Evolutionary conservation across 2,888 invertebrate genomes (phyloP).

Genomic region (Pristionchus exspectatus): DNA sequence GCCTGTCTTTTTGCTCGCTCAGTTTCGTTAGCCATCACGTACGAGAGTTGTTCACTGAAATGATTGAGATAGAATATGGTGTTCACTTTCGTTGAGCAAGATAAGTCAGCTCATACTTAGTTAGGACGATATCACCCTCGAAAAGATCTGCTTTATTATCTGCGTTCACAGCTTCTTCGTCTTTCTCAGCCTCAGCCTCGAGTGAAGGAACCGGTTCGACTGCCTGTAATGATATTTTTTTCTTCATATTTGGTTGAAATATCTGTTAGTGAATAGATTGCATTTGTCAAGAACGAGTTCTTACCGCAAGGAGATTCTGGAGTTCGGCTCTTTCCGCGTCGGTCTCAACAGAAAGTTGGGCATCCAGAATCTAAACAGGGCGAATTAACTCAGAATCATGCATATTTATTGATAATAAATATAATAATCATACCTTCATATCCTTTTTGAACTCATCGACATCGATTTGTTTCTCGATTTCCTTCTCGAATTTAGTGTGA

Average conservation of each 20-base stretch:
- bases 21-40: slow-evolving; percentile 45
- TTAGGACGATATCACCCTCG: slow-evolving; percentile 48
- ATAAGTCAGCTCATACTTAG: background rate
- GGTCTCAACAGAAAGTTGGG: background rate
- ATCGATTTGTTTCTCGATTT: slow-evolving; percentile 17
- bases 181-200: slow-evolving; percentile 24
- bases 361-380: background rate
- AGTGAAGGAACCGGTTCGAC: background rate
- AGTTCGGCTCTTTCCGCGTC: slow-evolving; percentile 7
- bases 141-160: slow-evolving; percentile 29
- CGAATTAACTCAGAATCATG: background rate
- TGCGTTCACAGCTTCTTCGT: background rate
- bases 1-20: slow-evolving; percentile 49
- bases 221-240: background rate
- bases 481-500: slow-evolving; percentile 50
- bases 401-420: background rate
- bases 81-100: background rate
- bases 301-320: background rate
- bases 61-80: background rate
- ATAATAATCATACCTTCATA: background rate
- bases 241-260: too few species aligned
- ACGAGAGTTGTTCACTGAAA: slow-evolving; percentile 41
- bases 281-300: background rate
- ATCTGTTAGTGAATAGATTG: background rate
- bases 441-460: slow-evolving; percentile 53